These are phyloP conservation scores for Drosophila falleni DNA, from an alignment of 2,888 invertebrate genomes.

Conservation along the genomic window DNA sequence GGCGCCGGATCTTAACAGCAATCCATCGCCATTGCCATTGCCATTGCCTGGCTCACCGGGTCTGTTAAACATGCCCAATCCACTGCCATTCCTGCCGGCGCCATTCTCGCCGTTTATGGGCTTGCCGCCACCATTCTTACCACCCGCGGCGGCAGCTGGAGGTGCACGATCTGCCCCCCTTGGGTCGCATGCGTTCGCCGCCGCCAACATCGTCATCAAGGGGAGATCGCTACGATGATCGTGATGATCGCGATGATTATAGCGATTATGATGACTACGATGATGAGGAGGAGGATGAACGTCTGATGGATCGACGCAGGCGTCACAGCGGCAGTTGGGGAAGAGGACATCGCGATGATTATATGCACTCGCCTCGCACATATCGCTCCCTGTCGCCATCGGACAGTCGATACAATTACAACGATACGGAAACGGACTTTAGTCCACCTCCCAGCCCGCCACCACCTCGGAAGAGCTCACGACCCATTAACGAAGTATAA, in stretches of 20 bases:
- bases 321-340: slow-evolving; percentile 77
- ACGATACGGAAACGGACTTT: slow-evolving; percentile 89
- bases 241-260: slow-evolving; percentile 71
- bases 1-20: slow-evolving; percentile 68
- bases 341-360: slow-evolving; percentile 73
- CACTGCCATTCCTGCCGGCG: slow-evolving; percentile 87
- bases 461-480: slow-evolving; percentile 80
- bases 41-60: slow-evolving; percentile 84
- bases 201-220: slow-evolving; percentile 71
- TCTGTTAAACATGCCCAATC: slow-evolving; percentile 83
- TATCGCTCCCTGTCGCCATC: slow-evolving; percentile 85
- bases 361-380: slow-evolving; percentile 82
- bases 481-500: slow-evolving; percentile 66
- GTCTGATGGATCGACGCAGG: slow-evolving; percentile 47
- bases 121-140: slow-evolving; percentile 87
- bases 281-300: slow-evolving; percentile 71
- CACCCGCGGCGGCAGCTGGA: slow-evolving; percentile 85
- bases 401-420: slow-evolving; percentile 86
- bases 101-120: slow-evolving; percentile 89
- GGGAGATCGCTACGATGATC: slow-evolving; percentile 61
- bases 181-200: slow-evolving; percentile 87
- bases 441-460: slow-evolving; percentile 88
- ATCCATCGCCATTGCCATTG: slow-evolving; percentile 85
- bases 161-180: slow-evolving; percentile 87
- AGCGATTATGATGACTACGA: slow-evolving; percentile 77